Conservation (phyloP, 2,113 vertebrate species). For the Heteronetta atricapilla region DNA sequence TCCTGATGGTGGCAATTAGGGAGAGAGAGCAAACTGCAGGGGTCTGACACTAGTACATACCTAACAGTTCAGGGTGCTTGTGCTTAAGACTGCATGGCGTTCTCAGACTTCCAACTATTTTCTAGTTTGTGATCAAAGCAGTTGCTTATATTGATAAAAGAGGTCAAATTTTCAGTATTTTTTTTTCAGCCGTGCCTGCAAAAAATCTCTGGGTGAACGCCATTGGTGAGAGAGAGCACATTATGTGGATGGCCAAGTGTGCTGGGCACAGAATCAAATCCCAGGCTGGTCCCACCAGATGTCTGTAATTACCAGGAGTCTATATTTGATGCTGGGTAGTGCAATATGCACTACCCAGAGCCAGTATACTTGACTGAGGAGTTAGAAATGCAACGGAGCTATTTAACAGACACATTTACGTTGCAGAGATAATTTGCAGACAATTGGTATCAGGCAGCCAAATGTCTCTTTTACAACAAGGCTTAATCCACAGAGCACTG, state of each 20-base stretch:
- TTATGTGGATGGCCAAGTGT: background rate
- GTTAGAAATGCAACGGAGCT: background rate
- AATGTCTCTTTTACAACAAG: constrained; percentile 23
- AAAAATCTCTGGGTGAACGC: background rate
- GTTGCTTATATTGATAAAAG: background rate
- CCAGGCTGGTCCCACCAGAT: background rate
- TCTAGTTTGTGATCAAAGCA: background rate
- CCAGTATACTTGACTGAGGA: background rate
- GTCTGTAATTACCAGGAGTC: background rate
- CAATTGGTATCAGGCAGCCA: constrained; percentile 36
- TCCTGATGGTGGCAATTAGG: background rate
- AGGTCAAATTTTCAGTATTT: background rate
- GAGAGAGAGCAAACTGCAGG: background rate
- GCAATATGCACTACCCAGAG: background rate
- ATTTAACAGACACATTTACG: background rate
- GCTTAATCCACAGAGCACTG: constrained; percentile 32
- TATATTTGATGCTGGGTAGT: background rate
- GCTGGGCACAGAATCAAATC: background rate
- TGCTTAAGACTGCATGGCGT: background rate
- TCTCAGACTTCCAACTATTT: background rate
- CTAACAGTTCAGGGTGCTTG: background rate
- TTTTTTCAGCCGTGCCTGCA: background rate
- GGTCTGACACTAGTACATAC: background rate
- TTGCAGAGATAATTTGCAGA: constrained; percentile 1
- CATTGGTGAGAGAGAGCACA: background rate